Evolutionary conservation across 2,888 invertebrate genomes (phyloP).

Genomic region (Ormyrus pomaceus): DNA sequence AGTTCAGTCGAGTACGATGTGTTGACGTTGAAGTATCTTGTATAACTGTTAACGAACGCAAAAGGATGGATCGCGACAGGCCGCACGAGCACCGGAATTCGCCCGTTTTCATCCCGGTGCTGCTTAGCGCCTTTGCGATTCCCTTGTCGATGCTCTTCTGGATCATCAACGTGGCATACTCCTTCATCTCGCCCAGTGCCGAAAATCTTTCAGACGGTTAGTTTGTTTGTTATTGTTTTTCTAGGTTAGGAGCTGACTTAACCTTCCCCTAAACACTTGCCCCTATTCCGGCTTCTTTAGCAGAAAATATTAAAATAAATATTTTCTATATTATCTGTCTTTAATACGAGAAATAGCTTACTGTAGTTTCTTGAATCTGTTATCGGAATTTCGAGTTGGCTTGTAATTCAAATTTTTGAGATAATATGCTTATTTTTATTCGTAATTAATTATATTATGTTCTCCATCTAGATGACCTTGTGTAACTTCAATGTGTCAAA

Average conservation of each 20-base stretch:
- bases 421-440: too few relatives aligned
- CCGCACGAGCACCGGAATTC: slow-evolving; percentile 54
- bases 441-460: too few relatives aligned
- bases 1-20: too few relatives aligned
- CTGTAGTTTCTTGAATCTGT: too few relatives aligned
- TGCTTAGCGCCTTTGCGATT: slow-evolving; percentile 83
- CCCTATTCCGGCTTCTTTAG: not conserved
- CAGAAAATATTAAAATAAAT: not conserved
- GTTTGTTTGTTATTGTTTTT: not conserved
- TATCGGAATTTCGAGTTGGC: too few relatives aligned
- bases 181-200: slow-evolving; percentile 77
- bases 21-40: too few relatives aligned
- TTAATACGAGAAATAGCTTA: too few relatives aligned
- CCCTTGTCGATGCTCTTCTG: slow-evolving; percentile 87
- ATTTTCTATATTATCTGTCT: too few relatives aligned
- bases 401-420: too few relatives aligned
- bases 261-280: slow-evolving; percentile 6
- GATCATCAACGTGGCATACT: slow-evolving; percentile 84
- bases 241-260: not conserved
- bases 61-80: slow-evolving; percentile 14
- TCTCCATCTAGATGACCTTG: too few relatives aligned
- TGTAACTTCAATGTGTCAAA: too few relatives aligned
- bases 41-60: too few relatives aligned
- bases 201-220: slow-evolving; percentile 52
- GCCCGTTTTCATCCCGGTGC: slow-evolving; percentile 77